These are phyloP conservation scores for Latheticus oryzae DNA, from an alignment of 2,888 invertebrate genomes.

Conservation along the genomic window DNA sequence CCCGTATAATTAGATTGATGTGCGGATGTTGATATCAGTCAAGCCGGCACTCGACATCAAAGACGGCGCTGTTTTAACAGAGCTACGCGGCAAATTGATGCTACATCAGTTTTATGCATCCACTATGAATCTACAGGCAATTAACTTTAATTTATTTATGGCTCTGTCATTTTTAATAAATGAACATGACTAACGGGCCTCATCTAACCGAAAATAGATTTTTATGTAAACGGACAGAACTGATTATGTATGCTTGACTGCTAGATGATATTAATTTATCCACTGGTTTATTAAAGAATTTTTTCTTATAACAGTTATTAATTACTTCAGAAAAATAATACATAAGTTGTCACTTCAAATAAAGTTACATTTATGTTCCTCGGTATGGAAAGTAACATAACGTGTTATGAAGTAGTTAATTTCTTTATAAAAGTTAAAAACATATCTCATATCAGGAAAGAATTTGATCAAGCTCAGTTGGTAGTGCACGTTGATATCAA, in stretches of 20 bases:
- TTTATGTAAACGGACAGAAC: constrained; percentile 39
- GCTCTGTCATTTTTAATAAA: constrained; percentile 47
- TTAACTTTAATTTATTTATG: constrained; percentile 47
- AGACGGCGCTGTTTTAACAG: constrained; percentile 47
- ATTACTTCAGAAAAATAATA: too few relatives aligned
- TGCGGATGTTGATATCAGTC: constrained; percentile 63
- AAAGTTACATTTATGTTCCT: constrained; percentile 24
- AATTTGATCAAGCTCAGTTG: constrained; percentile 21
- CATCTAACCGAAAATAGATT: constrained; percentile 39
- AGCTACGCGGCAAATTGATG: constrained; percentile 46
- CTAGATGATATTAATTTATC: constrained; percentile 40
- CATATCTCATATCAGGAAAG: constrained; percentile 22
- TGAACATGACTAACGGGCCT: constrained; percentile 41
- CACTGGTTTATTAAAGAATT: constrained; percentile 21
- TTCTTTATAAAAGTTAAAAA: constrained; percentile 21
- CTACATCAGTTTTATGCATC: constrained; percentile 46
- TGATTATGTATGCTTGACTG: constrained; percentile 33
- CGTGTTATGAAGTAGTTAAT: constrained; percentile 17
- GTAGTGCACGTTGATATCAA: too few relatives aligned
- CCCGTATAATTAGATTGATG: constrained; percentile 63
- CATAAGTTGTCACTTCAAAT: constrained; percentile 30
- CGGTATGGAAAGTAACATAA: constrained; percentile 6
- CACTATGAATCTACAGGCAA: constrained; percentile 45
- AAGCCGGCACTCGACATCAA: constrained; percentile 59
- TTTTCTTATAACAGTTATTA: constrained; percentile 25